Percentiles rank a stretch among this genome's conserved stretches.
Evolutionary conservation across 2,888 invertebrate species (phyloP).

Genomic region (Lasioglossum malachurum): DNA sequence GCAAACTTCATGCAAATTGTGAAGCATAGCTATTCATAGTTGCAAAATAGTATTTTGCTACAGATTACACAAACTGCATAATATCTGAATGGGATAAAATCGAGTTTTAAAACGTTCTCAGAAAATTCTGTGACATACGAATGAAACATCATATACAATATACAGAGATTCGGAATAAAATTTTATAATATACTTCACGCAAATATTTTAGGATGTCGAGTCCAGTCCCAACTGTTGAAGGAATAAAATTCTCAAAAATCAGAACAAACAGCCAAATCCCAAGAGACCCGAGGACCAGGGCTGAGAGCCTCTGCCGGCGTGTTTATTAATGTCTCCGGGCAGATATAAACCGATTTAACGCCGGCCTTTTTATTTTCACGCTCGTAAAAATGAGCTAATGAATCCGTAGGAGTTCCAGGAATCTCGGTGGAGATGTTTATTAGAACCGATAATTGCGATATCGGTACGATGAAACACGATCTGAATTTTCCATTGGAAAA

Average conservation of each 20-base stretch:
- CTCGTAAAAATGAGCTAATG: conserved; percentile 35
- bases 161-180: neutral
- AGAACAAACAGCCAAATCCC: neutral
- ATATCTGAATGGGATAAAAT: neutral
- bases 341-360: conserved; percentile 42
- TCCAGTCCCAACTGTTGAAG: too few species aligned
- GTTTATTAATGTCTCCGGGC: conserved; percentile 37
- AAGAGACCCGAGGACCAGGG: neutral
- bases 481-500: neutral
- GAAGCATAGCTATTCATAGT: neutral
- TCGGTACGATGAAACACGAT: neutral
- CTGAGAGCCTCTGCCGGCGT: conserved; percentile 24
- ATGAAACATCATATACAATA: too few species aligned
- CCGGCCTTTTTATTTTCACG: conserved; percentile 26
- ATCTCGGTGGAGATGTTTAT: conserved; percentile 37
- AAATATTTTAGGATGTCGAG: neutral
- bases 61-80: neutral
- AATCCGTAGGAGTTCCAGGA: conserved; percentile 22
- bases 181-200: too few species aligned
- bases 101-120: neutral
- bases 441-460: conserved; percentile 19
- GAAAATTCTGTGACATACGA: too few species aligned
- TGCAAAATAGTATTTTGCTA: neutral
- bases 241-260: neutral
- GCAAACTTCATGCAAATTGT: neutral